Conservation (phyloP, 2,797 vertebrate species). For the Eleutherodactylus coqui region DNA sequence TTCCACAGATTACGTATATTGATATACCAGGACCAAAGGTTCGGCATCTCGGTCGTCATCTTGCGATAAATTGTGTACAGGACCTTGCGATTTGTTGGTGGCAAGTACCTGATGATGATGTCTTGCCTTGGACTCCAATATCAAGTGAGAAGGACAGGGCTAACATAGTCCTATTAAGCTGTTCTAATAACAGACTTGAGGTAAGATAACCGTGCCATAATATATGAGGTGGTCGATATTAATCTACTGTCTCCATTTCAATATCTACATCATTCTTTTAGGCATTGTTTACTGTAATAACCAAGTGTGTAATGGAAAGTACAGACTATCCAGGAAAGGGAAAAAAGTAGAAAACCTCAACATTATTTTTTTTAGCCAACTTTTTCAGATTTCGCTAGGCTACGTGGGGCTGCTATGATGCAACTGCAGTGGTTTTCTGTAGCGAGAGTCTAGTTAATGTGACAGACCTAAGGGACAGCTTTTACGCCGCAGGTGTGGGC, state of each 20-base stretch:
- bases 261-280: neutral
- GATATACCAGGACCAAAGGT: conserved; percentile 78
- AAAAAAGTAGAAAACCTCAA: neutral
- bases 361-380: no score
- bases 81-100: conserved; percentile 91
- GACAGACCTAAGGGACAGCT: no score
- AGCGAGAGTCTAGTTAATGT: no score
- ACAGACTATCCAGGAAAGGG: neutral
- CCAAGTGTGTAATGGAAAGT: neutral
- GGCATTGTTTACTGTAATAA: neutral
- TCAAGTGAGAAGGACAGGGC: conserved; percentile 80
- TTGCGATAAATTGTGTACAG: conserved; percentile 82
- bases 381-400: no score
- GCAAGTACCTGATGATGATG: conserved; percentile 78
- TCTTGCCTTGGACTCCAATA: conserved; percentile 87
- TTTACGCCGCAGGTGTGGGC: no score
- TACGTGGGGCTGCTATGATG: no score
- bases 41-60: conserved; percentile 74
- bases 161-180: conserved; percentile 87
- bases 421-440: no score
- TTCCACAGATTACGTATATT: conserved; percentile 82
- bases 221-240: neutral
- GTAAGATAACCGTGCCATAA: conserved; percentile 70
- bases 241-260: no score
- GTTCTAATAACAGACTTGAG: conserved; percentile 82